Conservation (phyloP, 2,113 vertebrate genomes). For the Tiliqua scincoides region DNA sequence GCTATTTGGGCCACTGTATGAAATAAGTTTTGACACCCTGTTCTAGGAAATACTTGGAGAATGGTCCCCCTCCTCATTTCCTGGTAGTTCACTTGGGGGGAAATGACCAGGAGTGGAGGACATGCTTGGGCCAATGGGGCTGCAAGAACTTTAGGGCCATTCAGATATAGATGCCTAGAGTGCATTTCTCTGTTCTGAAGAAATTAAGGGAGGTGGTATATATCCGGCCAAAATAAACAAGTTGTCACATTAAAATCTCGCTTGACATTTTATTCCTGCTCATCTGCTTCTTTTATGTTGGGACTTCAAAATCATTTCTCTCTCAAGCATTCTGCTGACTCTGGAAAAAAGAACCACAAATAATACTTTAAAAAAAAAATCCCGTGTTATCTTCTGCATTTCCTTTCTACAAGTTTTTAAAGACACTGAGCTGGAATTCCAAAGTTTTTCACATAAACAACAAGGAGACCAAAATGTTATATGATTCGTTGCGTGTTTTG, state of each 20-base stretch:
- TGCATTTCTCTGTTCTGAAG: slow-evolving; percentile 20
- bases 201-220: background rate
- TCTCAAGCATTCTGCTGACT: background rate
- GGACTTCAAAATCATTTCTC: background rate
- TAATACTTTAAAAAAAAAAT: background rate
- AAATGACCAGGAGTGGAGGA: no score
- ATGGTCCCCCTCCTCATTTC: no score
- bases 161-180: no score
- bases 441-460: background rate
- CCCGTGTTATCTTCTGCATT: background rate
- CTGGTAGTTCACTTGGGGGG: no score
- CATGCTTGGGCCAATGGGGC: no score
- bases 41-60: no score
- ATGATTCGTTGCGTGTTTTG: background rate
- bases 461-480: background rate
- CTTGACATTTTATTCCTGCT: background rate
- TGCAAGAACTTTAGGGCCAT: no score
- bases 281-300: slow-evolving; percentile 1
- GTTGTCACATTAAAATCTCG: slow-evolving; percentile 5
- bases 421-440: background rate
- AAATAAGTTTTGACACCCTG: no score
- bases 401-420: background rate
- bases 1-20: no score
- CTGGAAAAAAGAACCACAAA: background rate
- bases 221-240: slow-evolving; percentile 20